A percentile compares a stretch with the other conserved stretches of the same genome.
These are phyloP conservation scores for Pelodiscus sinensis DNA, from an alignment of 2,113 vertebrate genomes.

Conservation along the genomic window DNA sequence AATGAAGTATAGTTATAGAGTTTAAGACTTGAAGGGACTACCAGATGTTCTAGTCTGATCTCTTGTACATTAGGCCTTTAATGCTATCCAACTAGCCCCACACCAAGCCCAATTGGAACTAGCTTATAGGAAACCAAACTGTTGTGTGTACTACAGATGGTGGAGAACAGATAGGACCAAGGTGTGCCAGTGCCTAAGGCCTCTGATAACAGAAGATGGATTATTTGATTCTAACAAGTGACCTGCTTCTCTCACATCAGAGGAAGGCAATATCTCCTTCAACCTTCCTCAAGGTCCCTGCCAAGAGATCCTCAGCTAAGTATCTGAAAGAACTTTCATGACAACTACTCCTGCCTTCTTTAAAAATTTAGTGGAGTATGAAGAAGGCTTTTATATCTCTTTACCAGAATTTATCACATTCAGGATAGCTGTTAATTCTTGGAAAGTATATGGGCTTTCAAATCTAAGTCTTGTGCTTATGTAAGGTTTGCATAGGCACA, in stretches of 20 bases:
- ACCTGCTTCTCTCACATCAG: background rate
- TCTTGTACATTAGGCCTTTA: background rate
- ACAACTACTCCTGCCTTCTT: background rate
- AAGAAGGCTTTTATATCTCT: fast-evolving
- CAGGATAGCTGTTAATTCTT: background rate
- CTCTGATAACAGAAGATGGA: background rate
- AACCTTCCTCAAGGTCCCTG: background rate
- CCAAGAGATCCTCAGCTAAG: background rate
- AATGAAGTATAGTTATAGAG: background rate
- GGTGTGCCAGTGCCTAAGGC: background rate
- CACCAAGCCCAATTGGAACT: background rate
- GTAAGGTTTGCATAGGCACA: fast-evolving
- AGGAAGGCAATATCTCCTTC: background rate
- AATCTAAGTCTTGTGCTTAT: background rate
- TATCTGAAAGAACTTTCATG: background rate
- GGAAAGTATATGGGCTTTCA: fast-evolving
- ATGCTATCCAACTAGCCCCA: background rate
- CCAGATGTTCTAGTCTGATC: background rate
- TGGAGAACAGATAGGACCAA: background rate
- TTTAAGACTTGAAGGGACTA: background rate
- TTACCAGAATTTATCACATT: background rate
- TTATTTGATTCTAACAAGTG: background rate
- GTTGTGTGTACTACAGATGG: background rate
- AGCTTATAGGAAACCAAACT: background rate
- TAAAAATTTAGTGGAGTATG: background rate